Evolutionary conservation across 2,888 invertebrate species (phyloP).

Genomic region (Ennomos fuscantarius): DNA sequence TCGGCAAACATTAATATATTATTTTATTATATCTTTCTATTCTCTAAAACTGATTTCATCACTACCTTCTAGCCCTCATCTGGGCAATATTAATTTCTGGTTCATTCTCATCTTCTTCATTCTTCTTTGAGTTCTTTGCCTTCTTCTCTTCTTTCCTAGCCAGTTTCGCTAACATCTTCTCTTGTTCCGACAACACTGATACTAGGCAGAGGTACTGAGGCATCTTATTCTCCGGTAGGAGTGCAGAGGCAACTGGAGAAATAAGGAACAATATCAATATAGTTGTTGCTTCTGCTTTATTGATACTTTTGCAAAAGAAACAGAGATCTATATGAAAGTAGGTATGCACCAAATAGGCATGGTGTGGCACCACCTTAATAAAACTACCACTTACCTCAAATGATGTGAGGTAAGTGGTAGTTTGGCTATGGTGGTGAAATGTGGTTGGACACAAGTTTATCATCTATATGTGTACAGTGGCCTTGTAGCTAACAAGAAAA

Average conservation of each 20-base stretch:
- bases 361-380: no score
- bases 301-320: no score
- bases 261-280: neutral
- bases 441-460: no score
- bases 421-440: no score
- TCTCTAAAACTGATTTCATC: neutral
- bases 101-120: constrained; percentile 78
- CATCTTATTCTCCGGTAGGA: constrained; percentile 75
- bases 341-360: no score
- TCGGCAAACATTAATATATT: no score
- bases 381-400: no score
- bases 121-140: constrained; percentile 75
- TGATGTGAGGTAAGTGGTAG: no score
- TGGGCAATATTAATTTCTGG: constrained; percentile 81
- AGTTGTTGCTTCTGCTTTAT: no score
- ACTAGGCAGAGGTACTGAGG: constrained; percentile 93
- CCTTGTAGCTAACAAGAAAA: no score
- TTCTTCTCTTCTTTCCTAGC: constrained; percentile 94
- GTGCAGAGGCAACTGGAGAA: constrained; percentile 58
- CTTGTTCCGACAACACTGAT: constrained; percentile 92
- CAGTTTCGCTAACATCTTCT: constrained; percentile 90
- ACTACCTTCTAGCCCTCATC: constrained; percentile 82
- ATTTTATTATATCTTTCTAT: neutral
- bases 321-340: no score
- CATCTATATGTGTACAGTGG: no score